Percentiles rank a stretch among this genome's conserved stretches.
phyloP scores from a whole-genome alignment of 2,888 invertebrate genomes.

The Drosophila paracracens region DNA sequence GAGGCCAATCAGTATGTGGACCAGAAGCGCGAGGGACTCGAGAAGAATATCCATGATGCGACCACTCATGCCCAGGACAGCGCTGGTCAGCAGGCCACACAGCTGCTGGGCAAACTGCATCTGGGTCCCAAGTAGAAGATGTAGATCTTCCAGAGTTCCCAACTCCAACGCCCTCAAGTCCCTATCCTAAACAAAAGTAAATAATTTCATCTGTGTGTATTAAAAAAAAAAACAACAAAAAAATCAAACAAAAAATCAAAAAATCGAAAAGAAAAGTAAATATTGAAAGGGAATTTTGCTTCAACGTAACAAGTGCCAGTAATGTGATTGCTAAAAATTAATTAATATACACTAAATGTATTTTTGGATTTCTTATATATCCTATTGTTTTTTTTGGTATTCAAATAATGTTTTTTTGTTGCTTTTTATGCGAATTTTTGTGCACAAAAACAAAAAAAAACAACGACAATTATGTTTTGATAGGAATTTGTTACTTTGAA shows the following conservation, averaged over 20 bases:
- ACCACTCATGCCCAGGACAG: constrained; percentile 81
- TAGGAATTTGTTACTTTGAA: constrained; percentile 61
- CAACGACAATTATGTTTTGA: constrained; percentile 13
- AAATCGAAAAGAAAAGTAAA: constrained; percentile 6
- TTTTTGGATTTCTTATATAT: constrained; percentile 52
- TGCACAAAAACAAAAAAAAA: constrained; percentile 35
- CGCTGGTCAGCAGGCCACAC: constrained; percentile 82
- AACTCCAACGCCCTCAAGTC: not conserved
- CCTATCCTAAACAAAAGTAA: constrained; percentile 33
- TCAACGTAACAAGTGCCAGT: constrained; percentile 80
- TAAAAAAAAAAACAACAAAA: constrained; percentile 27
- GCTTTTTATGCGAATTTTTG: constrained; percentile 29
- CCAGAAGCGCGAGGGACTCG: constrained; percentile 86
- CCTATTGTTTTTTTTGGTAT: constrained; percentile 17
- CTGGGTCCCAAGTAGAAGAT: constrained; percentile 65
- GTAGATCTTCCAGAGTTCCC: not conserved
- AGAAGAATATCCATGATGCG: constrained; percentile 83
- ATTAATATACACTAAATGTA: constrained; percentile 41
- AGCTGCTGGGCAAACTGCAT: constrained; percentile 84
- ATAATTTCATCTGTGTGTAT: constrained; percentile 53
- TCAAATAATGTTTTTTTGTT: not conserved
- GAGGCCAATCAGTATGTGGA: constrained; percentile 88
- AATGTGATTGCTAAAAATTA: constrained; percentile 75
- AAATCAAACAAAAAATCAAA: constrained; percentile 5
- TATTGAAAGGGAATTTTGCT: constrained; percentile 56